Percentiles rank a stretch among this genome's conserved stretches.
phyloP scores from a whole-genome alignment of 2,888 invertebrate genomes.

The Anthoptus insignis region DNA sequence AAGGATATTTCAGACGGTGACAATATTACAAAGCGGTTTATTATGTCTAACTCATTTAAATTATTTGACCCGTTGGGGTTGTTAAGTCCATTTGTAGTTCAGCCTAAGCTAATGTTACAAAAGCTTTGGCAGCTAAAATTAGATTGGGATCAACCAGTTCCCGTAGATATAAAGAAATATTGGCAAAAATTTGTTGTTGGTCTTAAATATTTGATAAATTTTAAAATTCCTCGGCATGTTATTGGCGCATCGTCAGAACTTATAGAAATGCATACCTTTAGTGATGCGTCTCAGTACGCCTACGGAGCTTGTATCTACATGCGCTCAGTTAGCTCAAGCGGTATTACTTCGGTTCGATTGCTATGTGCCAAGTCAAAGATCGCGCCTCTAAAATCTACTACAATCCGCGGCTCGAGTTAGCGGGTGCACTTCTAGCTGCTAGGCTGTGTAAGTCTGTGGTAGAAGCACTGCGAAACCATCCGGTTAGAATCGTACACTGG shows the following conservation, averaged over 20 bases:
- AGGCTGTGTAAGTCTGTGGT: slow-evolving; percentile 19
- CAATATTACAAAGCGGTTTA: slow-evolving; percentile 43
- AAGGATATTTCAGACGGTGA: slow-evolving; percentile 9
- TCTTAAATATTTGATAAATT: not conserved
- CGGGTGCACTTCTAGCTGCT: slow-evolving; percentile 25
- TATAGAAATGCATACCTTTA: slow-evolving; percentile 1
- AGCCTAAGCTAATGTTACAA: slow-evolving; percentile 44
- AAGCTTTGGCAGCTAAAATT: slow-evolving; percentile 41
- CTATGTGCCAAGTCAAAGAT: slow-evolving; percentile 8
- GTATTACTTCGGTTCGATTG: too few species aligned
- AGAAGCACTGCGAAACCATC: slow-evolving; percentile 9
- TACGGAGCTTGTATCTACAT: slow-evolving; percentile 9
- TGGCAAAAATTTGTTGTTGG: not conserved
- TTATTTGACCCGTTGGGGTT: slow-evolving; percentile 46
- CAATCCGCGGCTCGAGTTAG: slow-evolving; percentile 19
- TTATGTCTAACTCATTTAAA: slow-evolving; percentile 46
- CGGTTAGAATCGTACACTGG: not conserved
- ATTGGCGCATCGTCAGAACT: not conserved
- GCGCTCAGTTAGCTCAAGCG: too few species aligned
- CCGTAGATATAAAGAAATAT: not conserved
- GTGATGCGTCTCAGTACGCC: not conserved
- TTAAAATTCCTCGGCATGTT: slow-evolving; percentile 6
- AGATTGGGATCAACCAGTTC: slow-evolving; percentile 42
- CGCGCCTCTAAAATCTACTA: slow-evolving; percentile 11
- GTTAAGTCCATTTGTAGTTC: slow-evolving; percentile 23